Evolutionary conservation across 2,797 vertebrate genomes (phyloP), one percentile per base, ranked within the genome.

Genomic region (Botia almorhae): DNA sequence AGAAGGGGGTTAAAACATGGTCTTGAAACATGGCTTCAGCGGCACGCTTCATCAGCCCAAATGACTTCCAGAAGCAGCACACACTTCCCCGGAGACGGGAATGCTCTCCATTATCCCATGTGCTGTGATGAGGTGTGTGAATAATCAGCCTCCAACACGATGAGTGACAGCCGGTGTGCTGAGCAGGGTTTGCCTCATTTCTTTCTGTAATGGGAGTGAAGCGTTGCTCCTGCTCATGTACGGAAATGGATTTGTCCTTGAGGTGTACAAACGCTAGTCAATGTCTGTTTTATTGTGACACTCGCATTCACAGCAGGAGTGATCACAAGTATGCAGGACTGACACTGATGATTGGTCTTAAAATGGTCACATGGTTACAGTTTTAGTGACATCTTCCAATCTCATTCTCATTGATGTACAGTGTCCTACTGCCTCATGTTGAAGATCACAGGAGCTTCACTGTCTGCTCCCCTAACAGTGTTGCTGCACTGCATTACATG

Each of bases 101-200:
- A 77, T 55, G 36, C 76, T 39, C 76, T 77, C 73, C 21, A 21
- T 81, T 69, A 82, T 81, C 60, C 43, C 21, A 58, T 14, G n/a
- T 23, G 4, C 29, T 7, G 43, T 81, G 74, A 85, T 85, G 83
- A 80, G 69, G 77, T 81, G 74, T 70, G 74, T 69, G 78, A 85
- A 80, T 87, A 82, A 86, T 77, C 76, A 83, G 69, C 68, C 77
- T 76, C 68, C 12, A 23, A 46, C 82, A 58, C 68, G 23, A 26
- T 70, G 53, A 19, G 11, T 12, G n/a, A 64, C 43, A 50, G 56
- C 11, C 43, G 29, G 65, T 14, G n/a, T 23, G 4, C 29, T 7
- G 43, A 69, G 21, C 72, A 6, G 67, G 33, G 48, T 19, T 65
- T 46, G 29, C 16, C n/a, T 65, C 67, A 46, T 61, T 68, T 76